These are phyloP conservation scores for Ciconia stormi DNA, from an alignment of 2,113 vertebrate genomes.

Conservation along the genomic window DNA sequence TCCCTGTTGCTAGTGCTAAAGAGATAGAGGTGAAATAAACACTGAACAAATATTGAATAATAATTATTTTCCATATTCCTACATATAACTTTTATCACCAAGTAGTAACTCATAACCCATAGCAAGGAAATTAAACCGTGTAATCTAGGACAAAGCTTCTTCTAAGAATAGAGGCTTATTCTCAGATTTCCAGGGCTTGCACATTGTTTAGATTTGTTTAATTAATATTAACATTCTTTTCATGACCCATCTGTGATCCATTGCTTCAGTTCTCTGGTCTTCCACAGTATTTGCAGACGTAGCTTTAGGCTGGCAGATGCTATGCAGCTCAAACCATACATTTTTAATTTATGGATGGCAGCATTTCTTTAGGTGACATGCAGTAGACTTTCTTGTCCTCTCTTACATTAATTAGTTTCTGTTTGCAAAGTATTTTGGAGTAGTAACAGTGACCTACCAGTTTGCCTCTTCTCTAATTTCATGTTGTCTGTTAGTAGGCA, in stretches of 20 bases:
- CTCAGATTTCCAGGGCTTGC: neutral
- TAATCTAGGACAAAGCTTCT: neutral
- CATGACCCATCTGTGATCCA: neutral
- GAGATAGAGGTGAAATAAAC: neutral
- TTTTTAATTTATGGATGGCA: constrained; percentile 43
- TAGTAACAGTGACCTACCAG: neutral
- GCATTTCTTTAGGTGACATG: neutral
- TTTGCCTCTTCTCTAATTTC: neutral
- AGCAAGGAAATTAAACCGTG: neutral
- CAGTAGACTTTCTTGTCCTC: neutral
- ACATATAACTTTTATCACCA: neutral
- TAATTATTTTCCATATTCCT: neutral
- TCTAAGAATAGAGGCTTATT: neutral
- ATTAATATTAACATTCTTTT: constrained; percentile 14
- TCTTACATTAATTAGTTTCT: neutral
- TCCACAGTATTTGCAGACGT: neutral
- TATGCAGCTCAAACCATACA: neutral
- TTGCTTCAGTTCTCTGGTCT: constrained; percentile 4
- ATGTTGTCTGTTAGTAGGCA: neutral
- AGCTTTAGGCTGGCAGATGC: constrained; percentile 20
- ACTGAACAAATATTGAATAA: neutral
- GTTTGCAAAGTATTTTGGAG: neutral
- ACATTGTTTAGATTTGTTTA: neutral
- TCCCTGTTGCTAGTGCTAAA: neutral
- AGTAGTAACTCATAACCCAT: neutral